phyloP scores from a whole-genome alignment of 2,113 vertebrate genomes.

The Gymnobelideus leadbeateri region DNA sequence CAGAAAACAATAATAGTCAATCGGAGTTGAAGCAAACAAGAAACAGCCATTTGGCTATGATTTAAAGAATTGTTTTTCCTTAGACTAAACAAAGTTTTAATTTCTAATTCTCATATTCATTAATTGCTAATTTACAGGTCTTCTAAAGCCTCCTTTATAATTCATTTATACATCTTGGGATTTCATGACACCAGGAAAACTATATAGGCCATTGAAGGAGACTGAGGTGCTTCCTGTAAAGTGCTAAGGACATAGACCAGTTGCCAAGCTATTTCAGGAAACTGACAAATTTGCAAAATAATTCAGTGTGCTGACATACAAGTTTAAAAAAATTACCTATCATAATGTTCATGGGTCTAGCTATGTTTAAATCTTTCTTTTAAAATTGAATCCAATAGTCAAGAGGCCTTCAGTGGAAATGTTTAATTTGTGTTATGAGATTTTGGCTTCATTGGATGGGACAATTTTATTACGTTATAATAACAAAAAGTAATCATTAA shows the following conservation, averaged over 20 bases:
- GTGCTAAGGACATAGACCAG: slow-evolving; percentile 74
- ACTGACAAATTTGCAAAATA: slow-evolving; percentile 64
- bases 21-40: slow-evolving; percentile 86
- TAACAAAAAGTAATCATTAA: background rate
- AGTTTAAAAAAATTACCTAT: slow-evolving; percentile 59
- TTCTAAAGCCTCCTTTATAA: slow-evolving; percentile 71
- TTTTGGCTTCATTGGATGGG: slow-evolving; percentile 24
- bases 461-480: slow-evolving; percentile 19
- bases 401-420: slow-evolving; percentile 16
- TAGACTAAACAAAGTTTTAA: slow-evolving; percentile 89
- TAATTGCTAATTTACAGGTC: slow-evolving; percentile 80
- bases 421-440: slow-evolving; percentile 21
- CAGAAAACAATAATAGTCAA: slow-evolving; percentile 88
- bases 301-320: slow-evolving; percentile 56
- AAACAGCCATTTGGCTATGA: slow-evolving; percentile 84
- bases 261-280: slow-evolving; percentile 72
- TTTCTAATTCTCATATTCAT: slow-evolving; percentile 87
- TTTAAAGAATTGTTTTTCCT: slow-evolving; percentile 84
- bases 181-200: slow-evolving; percentile 74
- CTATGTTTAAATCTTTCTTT: slow-evolving; percentile 50
- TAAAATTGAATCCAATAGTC: slow-evolving; percentile 23
- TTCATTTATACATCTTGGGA: slow-evolving; percentile 77
- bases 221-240: slow-evolving; percentile 76
- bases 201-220: slow-evolving; percentile 59
- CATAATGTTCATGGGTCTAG: slow-evolving; percentile 39